Evolutionary conservation across 2,888 invertebrate species (phyloP).

Genomic region (Endotricha flammealis): DNA sequence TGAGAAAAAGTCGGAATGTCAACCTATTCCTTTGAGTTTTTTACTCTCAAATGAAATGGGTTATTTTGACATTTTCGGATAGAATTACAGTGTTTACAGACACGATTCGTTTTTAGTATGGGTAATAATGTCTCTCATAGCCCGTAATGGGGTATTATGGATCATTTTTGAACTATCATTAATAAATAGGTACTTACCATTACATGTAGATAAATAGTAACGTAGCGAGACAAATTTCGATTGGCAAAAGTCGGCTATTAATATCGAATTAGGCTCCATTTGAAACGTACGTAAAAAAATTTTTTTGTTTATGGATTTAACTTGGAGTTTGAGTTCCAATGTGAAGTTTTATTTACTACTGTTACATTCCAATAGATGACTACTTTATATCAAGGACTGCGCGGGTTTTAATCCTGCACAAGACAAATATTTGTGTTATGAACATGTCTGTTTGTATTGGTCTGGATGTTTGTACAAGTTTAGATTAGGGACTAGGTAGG

Average conservation of each 20-base stretch:
- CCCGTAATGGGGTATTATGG: conserved; percentile 35
- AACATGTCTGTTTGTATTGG: conserved; percentile 10
- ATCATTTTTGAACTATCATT: conserved; percentile 21
- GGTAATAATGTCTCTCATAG: conserved; percentile 37
- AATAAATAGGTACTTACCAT: conserved; percentile 9
- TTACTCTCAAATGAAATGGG: conserved; percentile 51
- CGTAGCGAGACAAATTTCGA: conserved; percentile 11
- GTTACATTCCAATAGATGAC: too few relatives aligned
- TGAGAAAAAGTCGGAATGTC: conserved; percentile 76
- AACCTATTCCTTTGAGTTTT: conserved; percentile 57
- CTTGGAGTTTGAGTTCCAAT: too few relatives aligned
- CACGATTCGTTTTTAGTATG: conserved; percentile 33
- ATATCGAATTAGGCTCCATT: conserved; percentile 9
- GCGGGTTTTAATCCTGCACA: too few relatives aligned
- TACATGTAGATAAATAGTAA: conserved; percentile 4
- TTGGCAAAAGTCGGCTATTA: conserved; percentile 8
- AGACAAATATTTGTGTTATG: conserved; percentile 18
- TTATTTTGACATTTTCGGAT: conserved; percentile 44
- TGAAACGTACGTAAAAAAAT: too few relatives aligned
- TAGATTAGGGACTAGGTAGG: too few relatives aligned
- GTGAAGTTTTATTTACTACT: too few relatives aligned
- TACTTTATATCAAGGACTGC: too few relatives aligned
- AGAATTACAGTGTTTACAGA: conserved; percentile 50
- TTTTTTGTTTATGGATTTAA: too few relatives aligned
- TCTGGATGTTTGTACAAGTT: too few relatives aligned